Conservation (phyloP, 2,797 vertebrate species). For the Sebastes iracundus region DNA sequence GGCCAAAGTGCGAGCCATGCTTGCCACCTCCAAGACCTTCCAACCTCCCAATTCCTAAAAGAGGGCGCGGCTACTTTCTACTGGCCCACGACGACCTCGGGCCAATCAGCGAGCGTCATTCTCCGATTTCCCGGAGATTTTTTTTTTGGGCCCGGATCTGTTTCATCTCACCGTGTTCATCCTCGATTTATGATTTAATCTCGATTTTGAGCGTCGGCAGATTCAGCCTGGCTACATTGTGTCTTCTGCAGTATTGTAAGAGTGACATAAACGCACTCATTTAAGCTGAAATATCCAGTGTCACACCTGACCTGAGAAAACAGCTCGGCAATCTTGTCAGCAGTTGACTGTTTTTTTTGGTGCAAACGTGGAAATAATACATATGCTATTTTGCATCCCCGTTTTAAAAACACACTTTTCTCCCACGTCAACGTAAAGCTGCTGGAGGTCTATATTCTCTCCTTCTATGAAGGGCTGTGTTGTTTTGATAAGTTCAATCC, state of each 20-base stretch:
- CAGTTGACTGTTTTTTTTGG: conserved; percentile 20
- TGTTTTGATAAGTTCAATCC: conserved; percentile 57
- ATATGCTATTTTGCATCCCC: conserved; percentile 21
- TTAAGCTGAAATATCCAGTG: conserved; percentile 9
- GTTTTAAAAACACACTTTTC: conserved; percentile 40
- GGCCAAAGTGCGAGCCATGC: conserved; percentile 99
- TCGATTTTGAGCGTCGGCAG: not conserved
- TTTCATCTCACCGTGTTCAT: not conserved
- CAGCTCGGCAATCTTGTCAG: not conserved
- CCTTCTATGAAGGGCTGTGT: conserved; percentile 86
- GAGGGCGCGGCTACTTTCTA: conserved; percentile 16
- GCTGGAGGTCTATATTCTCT: conserved; percentile 63
- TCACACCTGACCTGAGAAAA: conserved; percentile 23
- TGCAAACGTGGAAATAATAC: conserved; percentile 38
- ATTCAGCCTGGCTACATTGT: not conserved
- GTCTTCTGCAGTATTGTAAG: not conserved
- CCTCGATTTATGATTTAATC: conserved; percentile 5
- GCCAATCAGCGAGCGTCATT: conserved; percentile 9
- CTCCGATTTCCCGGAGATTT: conserved; percentile 27
- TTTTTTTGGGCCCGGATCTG: not conserved
- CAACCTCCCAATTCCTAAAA: conserved; percentile 90
- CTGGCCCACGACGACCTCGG: conserved; percentile 15
- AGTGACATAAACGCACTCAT: not conserved
- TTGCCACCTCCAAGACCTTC: conserved; percentile 95
- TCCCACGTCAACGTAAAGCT: conserved; percentile 31